Evolutionary conservation across 2,797 vertebrate genomes (phyloP), one percentile per base, ranked within the genome.

Genomic region (Salmo trutta): DNA sequence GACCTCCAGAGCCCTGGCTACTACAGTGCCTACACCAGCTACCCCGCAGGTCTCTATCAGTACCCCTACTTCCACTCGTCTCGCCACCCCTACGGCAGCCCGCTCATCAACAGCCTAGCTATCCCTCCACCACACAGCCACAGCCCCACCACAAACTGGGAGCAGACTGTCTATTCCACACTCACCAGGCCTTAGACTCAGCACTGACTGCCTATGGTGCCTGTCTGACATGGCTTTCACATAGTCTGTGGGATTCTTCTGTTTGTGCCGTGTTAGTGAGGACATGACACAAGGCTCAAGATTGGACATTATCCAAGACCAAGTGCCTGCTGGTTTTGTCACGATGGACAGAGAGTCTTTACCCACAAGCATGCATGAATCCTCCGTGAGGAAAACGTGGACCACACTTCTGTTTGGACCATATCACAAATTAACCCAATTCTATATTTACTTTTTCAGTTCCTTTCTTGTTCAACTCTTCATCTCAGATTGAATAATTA

Each of bases 41-140:
- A 96, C 76, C 91, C 96, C 0, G 90, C 96, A 36, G 88, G 95
- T 80, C 90, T 97, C 67, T 97, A 97, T 84, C 97, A 97, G 87
- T 96, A 96, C 62, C 96, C 95, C 0, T 97, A 97, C 80, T 96
- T 97, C 85, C 95, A 96, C 88, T 95, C 96, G 0, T 94, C 96
- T 0, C 95, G 94, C 66, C 92, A 96, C 3, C 92, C 96, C 54
- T 97, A 96, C 0, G 85, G 94, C 21, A 91, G 94, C 0, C 95
- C 96, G 0, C 94, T 97, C 80, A 95, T 98, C 85, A 96, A 95
- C 3, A 93, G 95, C 80, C 85, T 97, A 79, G 93, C 95, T 64
- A 91, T 96, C 87, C 95, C 95, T 0, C 93, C 96, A 0, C 89
- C 96, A 0, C 41, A 47, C 41, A 47, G 41, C 0, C 95, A 95